Percentiles rank a stretch among this genome's conserved stretches.
These are phyloP conservation scores for Petaurus breviceps DNA, from an alignment of 2,113 vertebrate genomes.

Conservation along the genomic window DNA sequence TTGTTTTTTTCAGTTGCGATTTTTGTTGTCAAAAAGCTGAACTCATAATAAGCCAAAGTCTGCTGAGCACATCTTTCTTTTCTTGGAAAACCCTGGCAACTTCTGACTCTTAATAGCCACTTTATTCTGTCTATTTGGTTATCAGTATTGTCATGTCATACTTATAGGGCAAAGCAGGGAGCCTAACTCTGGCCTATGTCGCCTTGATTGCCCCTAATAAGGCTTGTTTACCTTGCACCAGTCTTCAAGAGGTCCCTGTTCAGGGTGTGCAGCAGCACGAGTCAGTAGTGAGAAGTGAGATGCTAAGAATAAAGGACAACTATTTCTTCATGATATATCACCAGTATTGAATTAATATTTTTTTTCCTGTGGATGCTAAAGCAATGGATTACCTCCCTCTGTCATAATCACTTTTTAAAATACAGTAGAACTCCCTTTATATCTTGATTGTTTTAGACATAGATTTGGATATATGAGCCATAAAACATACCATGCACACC, in stretches of 20 bases:
- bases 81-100: background rate
- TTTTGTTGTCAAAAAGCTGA: background rate
- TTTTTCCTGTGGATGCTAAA: background rate
- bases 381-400: background rate
- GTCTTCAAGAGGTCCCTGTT: background rate
- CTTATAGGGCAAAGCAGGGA: background rate
- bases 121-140: background rate
- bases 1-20: background rate
- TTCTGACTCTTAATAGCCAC: background rate
- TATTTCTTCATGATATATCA: background rate
- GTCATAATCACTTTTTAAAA: background rate
- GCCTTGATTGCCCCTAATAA: background rate
- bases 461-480: background rate
- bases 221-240: background rate
- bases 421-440: background rate
- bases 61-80: background rate
- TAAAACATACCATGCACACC: background rate
- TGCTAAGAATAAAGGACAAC: background rate
- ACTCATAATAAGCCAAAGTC: background rate
- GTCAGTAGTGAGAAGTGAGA: background rate
- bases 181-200: background rate
- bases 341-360: background rate
- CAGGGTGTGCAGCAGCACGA: background rate
- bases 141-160: background rate
- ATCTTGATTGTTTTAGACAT: background rate